Evolutionary conservation across 2,797 vertebrate species (phyloP).

Genomic region (Capromys pilorides): DNA sequence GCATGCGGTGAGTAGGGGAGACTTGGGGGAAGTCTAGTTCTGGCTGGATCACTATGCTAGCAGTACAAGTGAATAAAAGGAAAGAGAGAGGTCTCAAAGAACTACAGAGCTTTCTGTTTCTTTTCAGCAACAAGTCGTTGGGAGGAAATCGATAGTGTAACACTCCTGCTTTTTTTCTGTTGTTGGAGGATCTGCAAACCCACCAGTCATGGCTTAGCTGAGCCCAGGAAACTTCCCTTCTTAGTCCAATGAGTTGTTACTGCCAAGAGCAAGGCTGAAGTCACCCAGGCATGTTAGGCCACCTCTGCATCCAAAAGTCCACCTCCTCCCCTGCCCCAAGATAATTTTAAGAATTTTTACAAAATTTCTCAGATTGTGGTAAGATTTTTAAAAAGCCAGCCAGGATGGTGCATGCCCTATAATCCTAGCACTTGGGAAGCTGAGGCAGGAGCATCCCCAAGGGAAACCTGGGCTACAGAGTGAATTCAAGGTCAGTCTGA

Average conservation of each 20-base stretch:
- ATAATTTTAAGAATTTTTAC: background rate
- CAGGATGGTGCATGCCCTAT: background rate
- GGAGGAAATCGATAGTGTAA: background rate
- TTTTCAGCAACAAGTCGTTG: background rate
- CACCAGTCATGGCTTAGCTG: background rate
- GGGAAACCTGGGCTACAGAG: background rate
- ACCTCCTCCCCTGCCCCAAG: background rate
- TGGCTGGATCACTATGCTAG: background rate
- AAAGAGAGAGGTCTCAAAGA: background rate
- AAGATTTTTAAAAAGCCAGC: background rate
- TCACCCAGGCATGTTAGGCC: background rate
- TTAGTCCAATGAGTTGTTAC: background rate
- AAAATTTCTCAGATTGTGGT: background rate
- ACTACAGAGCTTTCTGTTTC: conserved; percentile 14
- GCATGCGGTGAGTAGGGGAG: background rate
- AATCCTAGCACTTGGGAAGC: background rate
- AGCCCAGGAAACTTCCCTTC: background rate
- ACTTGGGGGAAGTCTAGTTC: background rate
- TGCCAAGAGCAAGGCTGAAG: background rate
- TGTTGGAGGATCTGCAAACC: background rate
- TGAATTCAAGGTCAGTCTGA: background rate
- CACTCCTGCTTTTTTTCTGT: background rate
- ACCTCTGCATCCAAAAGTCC: background rate
- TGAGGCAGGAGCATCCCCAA: background rate
- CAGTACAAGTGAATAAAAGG: background rate